A percentile compares a stretch with the other conserved stretches of the same genome.
Evolutionary conservation across 2,797 vertebrate species (phyloP).

Genomic region (Capromys pilorides): DNA sequence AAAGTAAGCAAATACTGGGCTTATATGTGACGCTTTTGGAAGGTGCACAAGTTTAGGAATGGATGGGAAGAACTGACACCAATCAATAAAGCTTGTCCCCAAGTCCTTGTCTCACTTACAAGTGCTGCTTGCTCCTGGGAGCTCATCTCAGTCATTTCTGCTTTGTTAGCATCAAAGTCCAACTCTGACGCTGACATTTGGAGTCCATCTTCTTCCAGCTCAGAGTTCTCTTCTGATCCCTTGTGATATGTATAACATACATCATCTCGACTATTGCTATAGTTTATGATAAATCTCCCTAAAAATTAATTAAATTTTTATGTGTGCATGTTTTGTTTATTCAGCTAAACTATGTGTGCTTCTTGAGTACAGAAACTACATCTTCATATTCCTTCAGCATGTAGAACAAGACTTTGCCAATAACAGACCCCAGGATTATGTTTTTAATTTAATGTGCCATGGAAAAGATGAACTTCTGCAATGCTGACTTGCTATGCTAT

Average conservation of each 20-base stretch:
- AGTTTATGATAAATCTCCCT: neutral
- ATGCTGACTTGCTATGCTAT: neutral
- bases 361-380: neutral
- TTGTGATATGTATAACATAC: neutral
- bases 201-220: neutral
- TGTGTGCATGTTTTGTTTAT: neutral
- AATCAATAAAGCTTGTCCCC: neutral
- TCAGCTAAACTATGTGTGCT: neutral
- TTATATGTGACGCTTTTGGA: neutral
- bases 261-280: neutral
- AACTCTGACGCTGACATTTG: neutral
- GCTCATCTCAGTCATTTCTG: neutral
- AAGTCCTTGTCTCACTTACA: neutral
- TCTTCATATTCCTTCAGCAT: neutral
- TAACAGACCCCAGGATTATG: neutral
- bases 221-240: neutral
- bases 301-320: neutral
- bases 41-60: neutral
- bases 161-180: neutral
- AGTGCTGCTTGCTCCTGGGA: neutral
- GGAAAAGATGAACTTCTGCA: neutral
- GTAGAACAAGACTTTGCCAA: constrained; percentile 6
- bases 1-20: neutral
- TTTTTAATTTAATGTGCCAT: constrained; percentile 52
- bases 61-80: neutral